Conservation (phyloP, 2,797 vertebrate species). For the Heterohyrax brucei region DNA sequence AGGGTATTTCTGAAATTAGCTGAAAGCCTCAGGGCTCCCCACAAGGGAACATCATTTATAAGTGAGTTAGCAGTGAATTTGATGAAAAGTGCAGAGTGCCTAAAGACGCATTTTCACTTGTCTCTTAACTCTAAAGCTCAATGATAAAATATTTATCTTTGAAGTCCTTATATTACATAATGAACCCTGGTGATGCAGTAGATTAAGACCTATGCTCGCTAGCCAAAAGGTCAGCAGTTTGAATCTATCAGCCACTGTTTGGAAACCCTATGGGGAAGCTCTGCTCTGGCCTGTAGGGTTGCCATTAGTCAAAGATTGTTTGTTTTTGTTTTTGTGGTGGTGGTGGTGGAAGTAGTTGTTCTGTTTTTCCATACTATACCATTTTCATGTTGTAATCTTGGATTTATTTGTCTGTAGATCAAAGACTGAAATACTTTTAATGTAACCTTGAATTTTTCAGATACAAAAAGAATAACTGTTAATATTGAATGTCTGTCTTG, state of each 20-base stretch:
- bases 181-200: too few species aligned
- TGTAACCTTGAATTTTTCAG: slow-evolving; percentile 9
- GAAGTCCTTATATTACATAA: background rate
- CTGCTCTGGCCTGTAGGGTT: too few species aligned
- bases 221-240: too few species aligned
- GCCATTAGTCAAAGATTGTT: too few species aligned
- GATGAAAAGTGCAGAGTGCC: background rate
- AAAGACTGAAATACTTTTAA: slow-evolving; percentile 46
- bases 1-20: background rate
- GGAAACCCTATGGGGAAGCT: too few species aligned
- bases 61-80: background rate
- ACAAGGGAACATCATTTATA: background rate
- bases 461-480: background rate
- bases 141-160: background rate
- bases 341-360: too few species aligned
- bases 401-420: background rate
- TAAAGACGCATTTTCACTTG: background rate
- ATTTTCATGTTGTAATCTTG: background rate
- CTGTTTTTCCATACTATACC: background rate
- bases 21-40: background rate
- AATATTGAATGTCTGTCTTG: too few species aligned
- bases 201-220: too few species aligned
- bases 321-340: too few species aligned
- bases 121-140: slow-evolving; percentile 47
- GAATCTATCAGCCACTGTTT: too few species aligned